Percentiles rank a stretch among this genome's conserved stretches.
These are phyloP conservation scores for Eugnorisma glareosa DNA, from an alignment of 2,888 invertebrate species.

Conservation along the genomic window DNA sequence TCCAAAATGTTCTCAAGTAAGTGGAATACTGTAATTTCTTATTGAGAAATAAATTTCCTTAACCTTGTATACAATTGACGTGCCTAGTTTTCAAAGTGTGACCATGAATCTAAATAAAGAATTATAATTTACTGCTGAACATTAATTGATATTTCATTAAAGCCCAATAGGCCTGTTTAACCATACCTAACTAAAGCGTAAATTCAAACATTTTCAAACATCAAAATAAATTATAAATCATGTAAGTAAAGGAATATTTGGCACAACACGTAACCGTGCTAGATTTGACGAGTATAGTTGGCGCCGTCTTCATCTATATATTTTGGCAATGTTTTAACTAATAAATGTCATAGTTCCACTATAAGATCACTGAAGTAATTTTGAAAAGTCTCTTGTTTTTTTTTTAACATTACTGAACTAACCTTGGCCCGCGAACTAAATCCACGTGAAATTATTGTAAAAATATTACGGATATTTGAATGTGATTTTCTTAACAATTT, in stretches of 20 bases:
- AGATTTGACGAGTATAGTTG: constrained; percentile 26
- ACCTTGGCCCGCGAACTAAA: too few relatives aligned
- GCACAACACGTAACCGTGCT: constrained; percentile 7
- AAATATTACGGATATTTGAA: too few relatives aligned
- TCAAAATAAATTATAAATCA: constrained; percentile 10
- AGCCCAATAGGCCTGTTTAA: neutral
- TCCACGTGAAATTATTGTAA: too few relatives aligned
- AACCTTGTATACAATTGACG: neutral
- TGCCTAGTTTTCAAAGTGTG: neutral
- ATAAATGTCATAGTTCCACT: constrained; percentile 3
- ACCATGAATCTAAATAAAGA: neutral
- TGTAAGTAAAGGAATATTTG: constrained; percentile 22
- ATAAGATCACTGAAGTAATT: constrained; percentile 15
- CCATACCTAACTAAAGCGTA: neutral
- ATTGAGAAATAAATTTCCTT: too few relatives aligned
- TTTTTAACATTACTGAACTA: too few relatives aligned
- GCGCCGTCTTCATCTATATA: constrained; percentile 30
- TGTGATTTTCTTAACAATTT: too few relatives aligned
- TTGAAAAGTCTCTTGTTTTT: too few relatives aligned
- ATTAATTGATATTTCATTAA: neutral
- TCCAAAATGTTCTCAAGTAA: too few relatives aligned
- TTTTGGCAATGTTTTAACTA: constrained; percentile 9
- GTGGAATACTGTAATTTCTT: too few relatives aligned
- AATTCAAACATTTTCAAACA: neutral
- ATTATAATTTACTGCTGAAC: neutral